Evolutionary conservation across 2,797 vertebrate species (phyloP), one percentile per base, ranked within the genome.

Genomic region (Gobionotothen gibberifrons): DNA sequence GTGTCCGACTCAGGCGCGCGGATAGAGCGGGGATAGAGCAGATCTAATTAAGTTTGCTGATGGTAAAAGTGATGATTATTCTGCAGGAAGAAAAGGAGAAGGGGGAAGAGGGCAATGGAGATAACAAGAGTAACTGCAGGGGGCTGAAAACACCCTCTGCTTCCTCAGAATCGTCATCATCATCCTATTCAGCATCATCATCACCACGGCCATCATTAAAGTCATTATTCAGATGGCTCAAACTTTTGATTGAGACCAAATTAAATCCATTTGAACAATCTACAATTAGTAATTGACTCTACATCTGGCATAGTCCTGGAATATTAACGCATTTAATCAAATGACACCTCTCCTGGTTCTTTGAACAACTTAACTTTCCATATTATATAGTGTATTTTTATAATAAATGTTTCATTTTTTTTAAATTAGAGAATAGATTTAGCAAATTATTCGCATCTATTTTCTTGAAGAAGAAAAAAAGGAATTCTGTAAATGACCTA

Each of bases 31-130:
- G 83, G 72, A 85, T 66, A 60, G 79, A 88, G 86, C 74, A 70
- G 74, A 89, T 90, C 85, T 91, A 92, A 93, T 91, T 90, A 90
- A 86, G 88, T 91, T 91, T 86, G 84, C 88, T 84, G 86, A 89
- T 87, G 86, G 81, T 81, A 83, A 77, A 82, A 89, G 87, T 80
- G 85, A 84, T 90, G 89, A 89, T 90, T 90, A 87, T 88, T 89
- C 74, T 48, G 60, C 52, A n/a, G 87, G 75, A 82, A 75, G 78
- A 74, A 36, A 67, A 66, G 44, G 63, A 64, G 61, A 61, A 49
- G 32, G 68, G 54, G 62, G 77, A 59, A 49, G 78, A 74, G 78
- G 71, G 77, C 74, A 74, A 69, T 69, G 76, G 15, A 68, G 85
- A 89, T 85, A 85, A 83, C 39, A 62, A 85, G 80, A 80, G 55